A percentile compares a stretch with the other conserved stretches of the same genome.
Conservation (phyloP, 1,140 invertebrate species). For the Hormaphis cornu region DNA sequence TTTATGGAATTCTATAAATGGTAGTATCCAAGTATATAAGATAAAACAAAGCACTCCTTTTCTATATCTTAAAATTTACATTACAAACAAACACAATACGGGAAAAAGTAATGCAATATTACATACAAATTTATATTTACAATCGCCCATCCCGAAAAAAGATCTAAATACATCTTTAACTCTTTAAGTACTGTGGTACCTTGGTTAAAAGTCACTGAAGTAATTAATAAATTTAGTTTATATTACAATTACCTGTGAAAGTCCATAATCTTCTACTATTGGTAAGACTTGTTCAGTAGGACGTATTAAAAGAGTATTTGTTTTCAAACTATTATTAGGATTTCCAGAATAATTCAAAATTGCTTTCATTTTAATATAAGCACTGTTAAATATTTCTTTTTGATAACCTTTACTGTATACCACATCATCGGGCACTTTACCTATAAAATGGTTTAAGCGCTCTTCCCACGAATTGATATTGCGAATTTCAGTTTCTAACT, state of each 20-base stretch:
- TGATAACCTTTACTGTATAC: slow-evolving; percentile 36
- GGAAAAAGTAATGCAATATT: no score
- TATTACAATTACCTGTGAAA: slow-evolving; percentile 45
- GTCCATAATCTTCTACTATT: slow-evolving; percentile 54
- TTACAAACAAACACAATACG: no score
- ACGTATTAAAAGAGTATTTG: slow-evolving; percentile 53
- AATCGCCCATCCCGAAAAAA: no score
- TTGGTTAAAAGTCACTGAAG: no score
- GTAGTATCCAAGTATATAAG: no score
- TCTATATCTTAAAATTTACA: no score
- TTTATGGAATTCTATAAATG: no score
- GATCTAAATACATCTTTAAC: no score
- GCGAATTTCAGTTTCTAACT: slow-evolving; percentile 43
- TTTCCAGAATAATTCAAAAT: slow-evolving; percentile 45
- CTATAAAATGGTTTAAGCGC: slow-evolving; percentile 41
- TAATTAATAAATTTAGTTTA: neutral
- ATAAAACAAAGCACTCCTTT: no score
- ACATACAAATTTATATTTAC: no score
- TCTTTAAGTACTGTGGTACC: no score
- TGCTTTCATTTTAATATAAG: slow-evolving; percentile 51
- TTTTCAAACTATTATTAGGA: slow-evolving; percentile 42
- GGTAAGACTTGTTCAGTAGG: slow-evolving; percentile 48
- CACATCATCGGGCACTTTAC: slow-evolving; percentile 33
- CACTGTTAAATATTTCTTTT: slow-evolving; percentile 37
- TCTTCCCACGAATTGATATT: slow-evolving; percentile 42